Conservation (phyloP, 2,797 vertebrate genomes). For the Crenuchus spilurus region DNA sequence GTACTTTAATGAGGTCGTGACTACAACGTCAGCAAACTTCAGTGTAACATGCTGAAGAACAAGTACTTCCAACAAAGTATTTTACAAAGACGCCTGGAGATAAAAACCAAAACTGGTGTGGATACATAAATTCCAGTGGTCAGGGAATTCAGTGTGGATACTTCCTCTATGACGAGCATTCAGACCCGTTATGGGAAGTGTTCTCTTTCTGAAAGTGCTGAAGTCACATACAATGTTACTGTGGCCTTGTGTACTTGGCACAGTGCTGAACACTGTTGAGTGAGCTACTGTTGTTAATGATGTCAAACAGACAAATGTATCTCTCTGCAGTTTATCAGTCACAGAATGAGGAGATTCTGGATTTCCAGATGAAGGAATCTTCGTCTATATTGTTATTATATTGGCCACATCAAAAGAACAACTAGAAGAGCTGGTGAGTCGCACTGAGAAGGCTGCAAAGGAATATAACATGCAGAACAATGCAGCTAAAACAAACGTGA, state of each 20-base stretch:
- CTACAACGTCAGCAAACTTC: background rate
- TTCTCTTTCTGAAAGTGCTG: constrained; percentile 37
- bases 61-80: constrained; percentile 1
- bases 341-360: background rate
- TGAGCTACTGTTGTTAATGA: constrained; percentile 26
- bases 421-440: too few species aligned
- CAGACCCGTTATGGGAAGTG: constrained; percentile 1
- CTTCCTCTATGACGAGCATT: constrained; percentile 4
- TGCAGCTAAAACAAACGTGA: too few species aligned
- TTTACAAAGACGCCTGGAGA: constrained; percentile 32
- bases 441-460: too few species aligned
- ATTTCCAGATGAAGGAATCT: background rate
- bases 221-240: constrained; percentile 21
- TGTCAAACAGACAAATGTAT: constrained; percentile 16
- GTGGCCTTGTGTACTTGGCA: background rate
- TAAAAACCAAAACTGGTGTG: constrained; percentile 3
- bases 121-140: constrained; percentile 3
- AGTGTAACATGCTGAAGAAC: constrained; percentile 9
- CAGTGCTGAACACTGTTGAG: constrained; percentile 29
- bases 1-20: background rate
- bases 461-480: too few species aligned
- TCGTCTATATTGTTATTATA: background rate
- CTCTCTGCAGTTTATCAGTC: background rate
- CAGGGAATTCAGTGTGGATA: background rate
- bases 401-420: background rate